These are phyloP conservation scores for Rutpela maculata DNA, from an alignment of 2,888 invertebrate species.

Conservation along the genomic window DNA sequence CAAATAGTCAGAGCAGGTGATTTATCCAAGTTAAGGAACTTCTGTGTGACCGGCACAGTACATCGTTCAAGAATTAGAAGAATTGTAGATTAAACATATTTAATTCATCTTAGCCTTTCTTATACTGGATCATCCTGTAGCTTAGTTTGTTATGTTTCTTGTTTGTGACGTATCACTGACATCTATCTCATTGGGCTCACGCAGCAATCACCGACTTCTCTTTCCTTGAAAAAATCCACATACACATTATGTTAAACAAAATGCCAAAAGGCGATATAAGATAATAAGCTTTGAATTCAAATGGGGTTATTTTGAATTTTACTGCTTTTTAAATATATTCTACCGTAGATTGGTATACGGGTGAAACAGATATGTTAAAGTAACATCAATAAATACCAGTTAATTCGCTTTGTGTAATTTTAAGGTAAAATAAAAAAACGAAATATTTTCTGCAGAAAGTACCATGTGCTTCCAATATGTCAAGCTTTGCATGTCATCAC, in stretches of 20 bases:
- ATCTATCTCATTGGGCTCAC: constrained; percentile 16
- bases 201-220: constrained; percentile 19
- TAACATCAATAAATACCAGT: too few relatives aligned
- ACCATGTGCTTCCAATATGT: too few relatives aligned
- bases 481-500: too few relatives aligned
- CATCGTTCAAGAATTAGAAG: too few relatives aligned
- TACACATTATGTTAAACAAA: constrained; percentile 36
- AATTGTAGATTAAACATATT: too few relatives aligned
- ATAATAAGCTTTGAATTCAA: constrained; percentile 32
- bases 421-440: too few relatives aligned
- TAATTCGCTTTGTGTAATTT: too few relatives aligned
- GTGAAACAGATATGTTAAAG: neutral
- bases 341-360: neutral
- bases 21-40: too few relatives aligned
- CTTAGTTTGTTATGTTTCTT: neutral
- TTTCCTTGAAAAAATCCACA: neutral
- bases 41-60: too few relatives aligned
- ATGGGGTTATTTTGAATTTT: constrained; percentile 26
- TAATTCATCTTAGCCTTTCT: neutral
- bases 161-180: constrained; percentile 22
- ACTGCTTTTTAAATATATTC: constrained; percentile 15
- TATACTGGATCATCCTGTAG: constrained; percentile 7
- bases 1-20: too few relatives aligned
- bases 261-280: constrained; percentile 28
- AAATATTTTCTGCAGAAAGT: too few relatives aligned